These are phyloP conservation scores for Coryphaenoides rupestris DNA, from an alignment of 2,113 vertebrate species.

Conservation along the genomic window DNA sequence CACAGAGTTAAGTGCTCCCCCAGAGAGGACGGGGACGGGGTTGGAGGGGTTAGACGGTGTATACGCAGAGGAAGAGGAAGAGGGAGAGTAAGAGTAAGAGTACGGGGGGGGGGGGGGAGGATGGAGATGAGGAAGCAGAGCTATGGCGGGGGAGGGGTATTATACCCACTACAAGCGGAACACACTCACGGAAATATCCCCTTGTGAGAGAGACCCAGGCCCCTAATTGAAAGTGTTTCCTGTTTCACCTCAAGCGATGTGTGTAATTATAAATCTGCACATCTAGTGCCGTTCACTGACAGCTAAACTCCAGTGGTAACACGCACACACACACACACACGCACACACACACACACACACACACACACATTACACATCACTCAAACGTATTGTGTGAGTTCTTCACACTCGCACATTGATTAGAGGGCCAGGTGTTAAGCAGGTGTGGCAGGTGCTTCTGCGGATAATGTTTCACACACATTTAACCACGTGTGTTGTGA, in stretches of 20 bases:
- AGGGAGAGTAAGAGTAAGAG: conserved; percentile 25
- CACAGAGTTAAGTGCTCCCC: conserved; percentile 76
- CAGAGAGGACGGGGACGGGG: conserved; percentile 58
- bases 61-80: conserved; percentile 32
- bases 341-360: background rate
- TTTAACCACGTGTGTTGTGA: conserved; percentile 34
- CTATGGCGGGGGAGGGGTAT: conserved; percentile 25
- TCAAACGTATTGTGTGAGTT: conserved; percentile 10
- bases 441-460: conserved; percentile 68
- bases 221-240: conserved; percentile 22
- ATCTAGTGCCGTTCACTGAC: conserved; percentile 29
- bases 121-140: conserved; percentile 9
- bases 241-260: conserved; percentile 21
- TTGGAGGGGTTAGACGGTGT: conserved; percentile 48
- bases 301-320: conserved; percentile 2
- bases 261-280: conserved; percentile 34
- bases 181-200: too few relatives aligned
- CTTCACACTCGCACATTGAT: conserved; percentile 58
- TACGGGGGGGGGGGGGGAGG: conserved; percentile 18
- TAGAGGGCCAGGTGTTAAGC: conserved; percentile 65
- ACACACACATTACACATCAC: conserved; percentile 15
- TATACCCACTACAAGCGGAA: conserved; percentile 4
- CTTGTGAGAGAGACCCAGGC: conserved; percentile 13
- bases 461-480: conserved; percentile 56
- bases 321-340: background rate